These are phyloP conservation scores for Pelosia muscerda DNA, from an alignment of 2,888 invertebrate genomes.

Conservation along the genomic window DNA sequence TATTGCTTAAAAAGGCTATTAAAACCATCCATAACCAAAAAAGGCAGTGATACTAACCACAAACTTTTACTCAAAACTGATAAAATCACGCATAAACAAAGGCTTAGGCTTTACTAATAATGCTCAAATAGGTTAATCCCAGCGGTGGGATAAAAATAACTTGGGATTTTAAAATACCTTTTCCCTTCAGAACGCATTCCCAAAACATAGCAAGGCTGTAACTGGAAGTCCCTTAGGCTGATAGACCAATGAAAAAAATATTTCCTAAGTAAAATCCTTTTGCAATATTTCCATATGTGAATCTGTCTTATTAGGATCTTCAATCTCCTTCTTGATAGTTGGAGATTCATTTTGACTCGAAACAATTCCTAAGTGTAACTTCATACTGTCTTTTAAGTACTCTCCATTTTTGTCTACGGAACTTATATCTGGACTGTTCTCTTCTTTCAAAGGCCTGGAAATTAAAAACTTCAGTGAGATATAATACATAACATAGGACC, in stretches of 20 bases:
- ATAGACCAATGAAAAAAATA: not conserved
- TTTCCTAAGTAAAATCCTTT: slow-evolving; percentile 11
- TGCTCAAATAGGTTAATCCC: not conserved
- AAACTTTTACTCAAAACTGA: not conserved
- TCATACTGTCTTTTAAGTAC: slow-evolving; percentile 46
- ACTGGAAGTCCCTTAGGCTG: not conserved
- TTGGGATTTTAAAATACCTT: not conserved
- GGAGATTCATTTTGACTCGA: slow-evolving; percentile 36
- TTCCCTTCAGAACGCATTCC: not conserved
- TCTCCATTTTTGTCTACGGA: slow-evolving; percentile 1
- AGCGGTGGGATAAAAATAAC: not conserved
- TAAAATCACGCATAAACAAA: not conserved
- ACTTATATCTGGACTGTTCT: slow-evolving; percentile 19
- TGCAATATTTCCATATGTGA: not conserved
- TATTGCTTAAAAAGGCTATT: not conserved
- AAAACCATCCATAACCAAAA: not conserved
- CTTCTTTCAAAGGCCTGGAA: slow-evolving; percentile 28
- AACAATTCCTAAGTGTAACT: slow-evolving; percentile 66
- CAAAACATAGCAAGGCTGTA: not conserved
- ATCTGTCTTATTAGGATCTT: slow-evolving; percentile 4
- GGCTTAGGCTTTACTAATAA: not conserved
- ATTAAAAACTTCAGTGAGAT: not conserved
- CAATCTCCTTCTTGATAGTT: slow-evolving; percentile 2
- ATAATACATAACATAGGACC: not conserved
- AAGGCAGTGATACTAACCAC: not conserved